Evolutionary conservation across 2,888 invertebrate species (phyloP).

Genomic region (Lasioglossum villosulum): DNA sequence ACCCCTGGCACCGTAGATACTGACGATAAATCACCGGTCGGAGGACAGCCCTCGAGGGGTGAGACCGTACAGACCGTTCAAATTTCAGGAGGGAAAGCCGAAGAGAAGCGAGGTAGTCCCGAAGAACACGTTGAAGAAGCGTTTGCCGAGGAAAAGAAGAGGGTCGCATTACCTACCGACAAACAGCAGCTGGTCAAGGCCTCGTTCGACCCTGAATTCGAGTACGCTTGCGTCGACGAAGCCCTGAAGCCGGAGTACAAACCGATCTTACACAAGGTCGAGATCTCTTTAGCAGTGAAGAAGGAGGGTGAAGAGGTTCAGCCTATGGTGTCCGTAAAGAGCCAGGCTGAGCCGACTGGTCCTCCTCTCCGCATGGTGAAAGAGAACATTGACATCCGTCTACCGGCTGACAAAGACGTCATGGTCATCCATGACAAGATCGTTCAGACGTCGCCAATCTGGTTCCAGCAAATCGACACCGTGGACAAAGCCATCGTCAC

Average conservation of each 20-base stretch:
- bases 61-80: conserved; percentile 75
- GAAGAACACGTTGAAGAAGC: neutral
- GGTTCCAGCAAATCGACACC: conserved; percentile 19
- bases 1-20: conserved; percentile 81
- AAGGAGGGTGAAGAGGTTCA: conserved; percentile 71
- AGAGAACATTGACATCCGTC: conserved; percentile 78
- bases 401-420: conserved; percentile 77
- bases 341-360: conserved; percentile 73
- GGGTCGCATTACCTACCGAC: conserved; percentile 13
- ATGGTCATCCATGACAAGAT: conserved; percentile 74
- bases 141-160: neutral
- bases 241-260: conserved; percentile 70
- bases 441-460: conserved; percentile 71
- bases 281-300: conserved; percentile 79
- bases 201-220: conserved; percentile 41
- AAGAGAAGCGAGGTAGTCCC: neutral
- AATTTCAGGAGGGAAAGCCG: conserved; percentile 38
- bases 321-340: conserved; percentile 77
- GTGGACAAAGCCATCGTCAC: conserved; percentile 55
- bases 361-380: conserved; percentile 73
- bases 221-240: conserved; percentile 49
- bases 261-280: conserved; percentile 76
- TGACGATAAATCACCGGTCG: conserved; percentile 64
- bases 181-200: conserved; percentile 52
- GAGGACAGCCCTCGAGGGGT: conserved; percentile 62